Evolutionary conservation across 2,888 invertebrate genomes (phyloP).

Genomic region (Netelia virgata): DNA sequence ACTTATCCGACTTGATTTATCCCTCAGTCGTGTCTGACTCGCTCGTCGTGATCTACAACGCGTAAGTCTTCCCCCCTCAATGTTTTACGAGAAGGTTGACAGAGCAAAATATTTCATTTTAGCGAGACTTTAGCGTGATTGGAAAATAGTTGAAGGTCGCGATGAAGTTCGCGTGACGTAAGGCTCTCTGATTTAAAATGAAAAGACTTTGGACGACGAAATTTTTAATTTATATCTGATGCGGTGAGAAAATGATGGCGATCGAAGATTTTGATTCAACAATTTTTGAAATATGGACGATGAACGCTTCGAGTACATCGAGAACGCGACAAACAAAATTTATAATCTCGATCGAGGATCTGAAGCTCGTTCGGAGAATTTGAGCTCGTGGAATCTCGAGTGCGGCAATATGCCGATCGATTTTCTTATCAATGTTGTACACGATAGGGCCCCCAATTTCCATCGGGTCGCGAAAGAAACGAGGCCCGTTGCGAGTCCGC

Average conservation of each 20-base stretch:
- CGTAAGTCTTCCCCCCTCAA: no score
- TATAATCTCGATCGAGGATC: not conserved
- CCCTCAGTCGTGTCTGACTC: not conserved
- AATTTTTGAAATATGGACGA: conserved; percentile 1
- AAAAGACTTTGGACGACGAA: not conserved
- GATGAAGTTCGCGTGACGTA: not conserved
- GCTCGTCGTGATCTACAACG: no score
- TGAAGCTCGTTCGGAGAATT: conserved; percentile 2
- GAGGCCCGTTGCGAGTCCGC: conserved; percentile 5
- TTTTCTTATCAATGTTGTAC: conserved; percentile 10
- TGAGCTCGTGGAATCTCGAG: not conserved
- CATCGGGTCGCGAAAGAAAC: conserved; percentile 19
- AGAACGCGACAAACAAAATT: conserved; percentile 16
- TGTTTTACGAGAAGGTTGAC: no score
- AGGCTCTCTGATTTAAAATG: not conserved
- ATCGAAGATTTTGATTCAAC: not conserved
- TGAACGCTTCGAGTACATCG: conserved; percentile 20
- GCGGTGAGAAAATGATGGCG: not conserved
- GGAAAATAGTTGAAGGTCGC: not conserved
- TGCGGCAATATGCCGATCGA: conserved; percentile 4
- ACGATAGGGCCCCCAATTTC: conserved; percentile 2
- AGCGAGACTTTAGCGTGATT: not conserved
- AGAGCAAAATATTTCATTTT: not conserved
- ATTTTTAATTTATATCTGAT: not conserved
- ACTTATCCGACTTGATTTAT: conserved; percentile 27